Conservation (phyloP, 2,113 vertebrate species). For the Rhinolophus sinicus region DNA sequence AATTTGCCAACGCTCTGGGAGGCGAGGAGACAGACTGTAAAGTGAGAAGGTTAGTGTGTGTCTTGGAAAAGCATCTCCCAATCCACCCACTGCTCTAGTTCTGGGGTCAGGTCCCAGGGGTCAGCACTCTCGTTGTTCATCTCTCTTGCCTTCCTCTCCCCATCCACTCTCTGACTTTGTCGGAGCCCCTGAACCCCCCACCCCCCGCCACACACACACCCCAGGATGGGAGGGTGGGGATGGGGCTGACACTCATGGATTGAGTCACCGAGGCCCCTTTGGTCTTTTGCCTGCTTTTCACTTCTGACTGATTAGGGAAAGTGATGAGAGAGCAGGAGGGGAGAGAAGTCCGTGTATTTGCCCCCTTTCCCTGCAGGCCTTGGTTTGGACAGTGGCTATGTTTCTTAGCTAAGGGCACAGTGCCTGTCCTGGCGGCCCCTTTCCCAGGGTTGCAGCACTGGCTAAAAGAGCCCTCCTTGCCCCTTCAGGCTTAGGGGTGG, state of each 20-base stretch:
- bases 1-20: background rate
- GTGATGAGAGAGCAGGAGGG: no score
- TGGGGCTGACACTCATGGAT: background rate
- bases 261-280: background rate
- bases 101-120: background rate
- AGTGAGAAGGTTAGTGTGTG: background rate
- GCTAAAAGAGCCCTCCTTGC: background rate
- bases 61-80: background rate
- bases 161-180: background rate
- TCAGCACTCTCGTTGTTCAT: background rate
- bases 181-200: background rate
- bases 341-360: background rate
- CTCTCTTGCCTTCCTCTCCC: background rate
- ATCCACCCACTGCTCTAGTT: background rate
- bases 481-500: no score
- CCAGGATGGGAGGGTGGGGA: rapidly evolving
- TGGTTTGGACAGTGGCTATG: background rate
- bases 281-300: background rate
- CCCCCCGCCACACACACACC: no score
- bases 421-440: background rate
- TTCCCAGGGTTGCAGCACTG: background rate
- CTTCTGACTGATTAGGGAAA: background rate
- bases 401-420: no score
- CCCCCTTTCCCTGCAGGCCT: background rate
- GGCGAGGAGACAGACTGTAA: background rate